Evolutionary conservation across 2,888 invertebrate genomes (phyloP), one percentile per base, ranked within the genome.

Genomic region (Napeogenes sylphis): DNA sequence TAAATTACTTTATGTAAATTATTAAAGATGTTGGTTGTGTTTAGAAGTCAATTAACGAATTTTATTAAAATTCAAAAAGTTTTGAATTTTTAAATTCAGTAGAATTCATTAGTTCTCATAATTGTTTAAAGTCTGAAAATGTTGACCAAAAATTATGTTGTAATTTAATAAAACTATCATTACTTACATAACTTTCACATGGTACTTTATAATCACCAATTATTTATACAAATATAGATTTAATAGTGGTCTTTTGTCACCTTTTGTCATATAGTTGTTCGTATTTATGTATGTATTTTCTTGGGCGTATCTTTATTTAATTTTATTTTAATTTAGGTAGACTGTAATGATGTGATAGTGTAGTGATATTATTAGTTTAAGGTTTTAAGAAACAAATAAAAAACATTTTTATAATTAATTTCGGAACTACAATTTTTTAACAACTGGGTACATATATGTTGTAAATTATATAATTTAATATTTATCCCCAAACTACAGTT

Each of bases 331-430:
- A 21, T 21, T 21, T 21, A 21, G 21, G 55, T 38, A 12, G 2
- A 46, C 46, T 58, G 55, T 59, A 45, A 77, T 75, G 21, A 80
- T 83, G 82, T 84, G 78, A 81, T 83, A 80, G 71, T 73, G 65
- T 80, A 81, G 77, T 78, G 70, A 76, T 78, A 77, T 68, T 70
- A 69, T 66, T 65, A 57, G 60, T 56, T 56, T 65, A 62, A 62
- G 66, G 35, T 59, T 63, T 55, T 46, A 21, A 47, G 14, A 47
- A 47, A 21, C 51, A 21, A 51, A 51, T 6, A 47, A 2, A 10
- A 10, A 51, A 51, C 6, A 35, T 2, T 35, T 35, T 35, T 42
- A 2, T 42, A 42, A 38, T 38, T 42, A 42, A 12, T 10, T 42
- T 42, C 4, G 8, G 8, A 10, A 12, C 3, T 3, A 42, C 8